Conservation (phyloP, 2,797 vertebrate species). For the Falco peregrinus region DNA sequence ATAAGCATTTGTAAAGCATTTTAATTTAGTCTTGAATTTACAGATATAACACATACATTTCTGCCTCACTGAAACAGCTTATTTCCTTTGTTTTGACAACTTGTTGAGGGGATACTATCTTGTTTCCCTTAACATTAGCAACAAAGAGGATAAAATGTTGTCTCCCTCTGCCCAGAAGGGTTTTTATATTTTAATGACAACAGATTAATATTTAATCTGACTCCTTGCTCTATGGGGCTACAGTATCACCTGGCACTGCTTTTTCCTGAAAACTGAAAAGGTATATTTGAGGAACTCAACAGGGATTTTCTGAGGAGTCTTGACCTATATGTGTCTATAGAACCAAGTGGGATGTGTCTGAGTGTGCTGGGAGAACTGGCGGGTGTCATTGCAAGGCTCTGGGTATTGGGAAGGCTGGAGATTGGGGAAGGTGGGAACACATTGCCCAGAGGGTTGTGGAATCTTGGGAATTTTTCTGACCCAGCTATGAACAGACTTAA, state of each 20-base stretch:
- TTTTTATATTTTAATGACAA: not conserved
- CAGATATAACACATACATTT: not conserved
- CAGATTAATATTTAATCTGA: not conserved
- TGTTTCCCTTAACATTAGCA: not conserved
- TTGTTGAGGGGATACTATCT: not conserved
- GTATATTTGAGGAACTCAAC: not conserved
- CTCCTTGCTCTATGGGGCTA: not conserved
- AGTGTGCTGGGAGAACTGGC: not conserved
- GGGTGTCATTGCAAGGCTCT: not conserved
- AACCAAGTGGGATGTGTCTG: not conserved
- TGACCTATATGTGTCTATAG: not conserved
- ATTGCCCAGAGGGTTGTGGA: not conserved
- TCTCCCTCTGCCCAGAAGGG: not conserved
- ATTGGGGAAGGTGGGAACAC: fast-evolving
- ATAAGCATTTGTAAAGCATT: too few relatives aligned
- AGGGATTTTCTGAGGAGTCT: not conserved
- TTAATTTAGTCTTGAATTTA: not conserved
- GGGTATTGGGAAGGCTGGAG: not conserved
- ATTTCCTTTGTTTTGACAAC: not conserved
- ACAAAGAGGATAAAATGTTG: not conserved
- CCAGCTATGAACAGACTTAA: not conserved
- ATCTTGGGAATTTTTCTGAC: not conserved
- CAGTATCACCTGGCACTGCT: not conserved
- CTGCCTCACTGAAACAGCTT: not conserved
- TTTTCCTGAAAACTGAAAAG: not conserved